Evolutionary conservation across 2,888 invertebrate genomes (phyloP).

Genomic region (Apantesis nais): DNA sequence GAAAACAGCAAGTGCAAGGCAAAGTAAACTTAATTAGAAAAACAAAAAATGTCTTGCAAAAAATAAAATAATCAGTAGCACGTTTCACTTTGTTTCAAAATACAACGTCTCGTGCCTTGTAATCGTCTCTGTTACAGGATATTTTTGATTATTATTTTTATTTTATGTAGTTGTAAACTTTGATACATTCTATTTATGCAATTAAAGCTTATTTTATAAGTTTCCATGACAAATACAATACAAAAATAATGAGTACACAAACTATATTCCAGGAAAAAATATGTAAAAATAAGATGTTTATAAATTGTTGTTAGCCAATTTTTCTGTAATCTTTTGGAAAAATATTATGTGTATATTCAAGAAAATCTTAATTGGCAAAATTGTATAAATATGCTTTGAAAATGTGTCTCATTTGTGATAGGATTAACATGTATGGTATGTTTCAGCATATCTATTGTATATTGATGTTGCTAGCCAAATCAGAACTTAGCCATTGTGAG

Average conservation of each 20-base stretch:
- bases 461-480: slow-evolving; percentile 12
- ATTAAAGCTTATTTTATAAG: slow-evolving; percentile 44
- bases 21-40: no score
- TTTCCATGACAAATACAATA: slow-evolving; percentile 35
- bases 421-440: slow-evolving; percentile 26
- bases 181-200: slow-evolving; percentile 50
- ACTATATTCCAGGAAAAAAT: slow-evolving; percentile 26
- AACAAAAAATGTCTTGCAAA: no score
- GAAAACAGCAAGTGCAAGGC: no score
- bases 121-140: no score
- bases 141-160: slow-evolving; percentile 51
- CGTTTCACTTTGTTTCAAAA: no score
- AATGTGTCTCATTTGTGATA: slow-evolving; percentile 33
- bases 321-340: slow-evolving; percentile 65
- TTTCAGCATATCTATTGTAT: slow-evolving; percentile 15
- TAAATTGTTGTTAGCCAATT: slow-evolving; percentile 79
- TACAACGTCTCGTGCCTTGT: no score
- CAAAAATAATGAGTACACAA: slow-evolving; percentile 22
- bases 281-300: slow-evolving; percentile 43
- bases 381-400: slow-evolving; percentile 39
- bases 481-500: slow-evolving; percentile 5
- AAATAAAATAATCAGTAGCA: no score
- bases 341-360: slow-evolving; percentile 62
- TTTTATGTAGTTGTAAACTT: slow-evolving; percentile 47
- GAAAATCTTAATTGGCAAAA: slow-evolving; percentile 36